Evolutionary conservation across 1,140 invertebrate species (phyloP).

Genomic region (Habropoda laboriosa): DNA sequence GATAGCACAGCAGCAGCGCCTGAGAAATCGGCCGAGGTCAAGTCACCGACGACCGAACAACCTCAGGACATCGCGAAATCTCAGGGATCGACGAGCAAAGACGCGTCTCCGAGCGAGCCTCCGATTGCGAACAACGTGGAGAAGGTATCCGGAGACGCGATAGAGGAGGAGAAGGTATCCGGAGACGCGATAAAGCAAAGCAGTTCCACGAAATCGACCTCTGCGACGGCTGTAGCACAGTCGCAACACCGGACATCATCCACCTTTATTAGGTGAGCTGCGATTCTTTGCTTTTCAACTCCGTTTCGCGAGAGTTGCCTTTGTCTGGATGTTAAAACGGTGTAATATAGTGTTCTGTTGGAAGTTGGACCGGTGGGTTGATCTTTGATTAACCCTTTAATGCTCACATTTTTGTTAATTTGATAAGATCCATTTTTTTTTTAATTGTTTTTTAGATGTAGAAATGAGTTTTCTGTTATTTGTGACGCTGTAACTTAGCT

Average conservation of each 20-base stretch:
- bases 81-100: not conserved
- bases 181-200: constrained; percentile 26
- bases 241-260: constrained; percentile 66
- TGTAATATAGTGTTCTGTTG: no score
- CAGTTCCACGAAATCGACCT: constrained; percentile 69
- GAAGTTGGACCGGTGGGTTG: no score
- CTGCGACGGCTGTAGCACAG: constrained; percentile 63
- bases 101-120: not conserved
- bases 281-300: not conserved
- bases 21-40: not conserved
- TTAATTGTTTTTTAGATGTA: no score
- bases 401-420: no score
- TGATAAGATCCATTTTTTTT: no score
- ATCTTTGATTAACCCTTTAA: no score
- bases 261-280: constrained; percentile 74
- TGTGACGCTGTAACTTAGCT: no score
- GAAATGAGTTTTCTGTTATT: no score
- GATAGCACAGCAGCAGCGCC: not conserved
- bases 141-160: not conserved
- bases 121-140: constrained; percentile 6
- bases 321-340: no score
- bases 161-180: constrained; percentile 10
- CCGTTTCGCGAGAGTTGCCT: no score
- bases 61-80: constrained; percentile 1
- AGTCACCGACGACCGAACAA: not conserved